Conservation (phyloP, 2,113 vertebrate species). For the Carassius auratus region DNA sequence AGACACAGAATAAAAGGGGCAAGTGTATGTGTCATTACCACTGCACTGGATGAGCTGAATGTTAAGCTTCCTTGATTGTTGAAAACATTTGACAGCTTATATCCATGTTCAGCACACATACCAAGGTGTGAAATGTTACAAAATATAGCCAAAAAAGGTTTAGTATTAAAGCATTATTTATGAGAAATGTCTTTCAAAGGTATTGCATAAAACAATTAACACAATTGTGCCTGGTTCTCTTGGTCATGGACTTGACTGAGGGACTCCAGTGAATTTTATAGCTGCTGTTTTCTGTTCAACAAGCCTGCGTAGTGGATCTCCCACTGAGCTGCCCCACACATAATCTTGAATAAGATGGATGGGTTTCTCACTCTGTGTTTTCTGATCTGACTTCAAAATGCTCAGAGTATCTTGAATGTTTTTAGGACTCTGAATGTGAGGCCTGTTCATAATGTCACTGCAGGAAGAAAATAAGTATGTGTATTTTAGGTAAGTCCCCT, state of each 20-base stretch:
- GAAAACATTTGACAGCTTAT: not conserved
- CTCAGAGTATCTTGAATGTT: conserved; percentile 67
- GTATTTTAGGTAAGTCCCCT: not conserved
- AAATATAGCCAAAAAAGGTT: not conserved
- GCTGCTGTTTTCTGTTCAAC: conserved; percentile 60
- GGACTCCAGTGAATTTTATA: conserved; percentile 56
- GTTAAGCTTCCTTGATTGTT: not conserved
- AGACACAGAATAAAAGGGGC: too few relatives aligned
- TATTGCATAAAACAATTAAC: not conserved
- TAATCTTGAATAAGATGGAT: conserved; percentile 58
- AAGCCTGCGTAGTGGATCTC: conserved; percentile 60
- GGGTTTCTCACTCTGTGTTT: conserved; percentile 61
- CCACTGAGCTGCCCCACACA: conserved; percentile 64
- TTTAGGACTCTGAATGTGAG: conserved; percentile 67
- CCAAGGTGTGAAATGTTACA: not conserved
- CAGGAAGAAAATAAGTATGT: conserved; percentile 3
- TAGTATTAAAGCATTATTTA: not conserved
- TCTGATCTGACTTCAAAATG: conserved; percentile 67
- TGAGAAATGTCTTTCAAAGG: not conserved
- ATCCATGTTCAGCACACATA: not conserved
- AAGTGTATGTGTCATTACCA: not conserved
- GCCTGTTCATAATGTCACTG: conserved; percentile 76
- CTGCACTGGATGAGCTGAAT: not conserved
- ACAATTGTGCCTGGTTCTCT: conserved; percentile 58
- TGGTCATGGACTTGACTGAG: conserved; percentile 56